Evolutionary conservation across 1,140 invertebrate genomes (phyloP), one percentile per base, ranked within the genome.

Genomic region (Matsumurasca onukii): DNA sequence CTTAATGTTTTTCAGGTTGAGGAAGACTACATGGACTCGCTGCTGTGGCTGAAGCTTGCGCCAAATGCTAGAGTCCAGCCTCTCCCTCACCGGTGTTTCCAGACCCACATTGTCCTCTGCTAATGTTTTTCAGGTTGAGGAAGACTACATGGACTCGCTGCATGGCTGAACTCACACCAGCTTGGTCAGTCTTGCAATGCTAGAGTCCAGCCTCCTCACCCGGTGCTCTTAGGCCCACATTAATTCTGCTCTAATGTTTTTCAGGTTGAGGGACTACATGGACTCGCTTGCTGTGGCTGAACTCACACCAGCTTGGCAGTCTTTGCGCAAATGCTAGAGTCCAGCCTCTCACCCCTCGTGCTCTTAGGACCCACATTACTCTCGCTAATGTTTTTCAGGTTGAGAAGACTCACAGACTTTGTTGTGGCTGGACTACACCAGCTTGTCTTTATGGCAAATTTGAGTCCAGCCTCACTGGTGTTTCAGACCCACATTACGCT

Each of bases 61-160:
- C 76, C 77, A 79, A 79, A 57, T 87, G 69, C 76, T 81, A n/a
- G 74, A 75, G 27, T 75, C 71, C 66, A 84, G 82, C 75, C 75
- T 81, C 61, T 29, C 79, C 85, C 15, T 88, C 88, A 51, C n/a
- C n/a, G n/a, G 77, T 95, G 2, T 82, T 94, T 20, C 88, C 88
- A 3, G 79, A 86, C n/a, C 81, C 84, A 22, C 92, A 96, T 79
- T 86, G 90, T 52, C 80, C 82, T 75, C 92, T 93, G 24, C 82
- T 97, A n/a, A n/a, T n/a, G 91, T 95, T 76, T n/a, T 78, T 92
- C 72, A 81, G 93, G 78, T 76, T 96, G 45, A 76, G 55, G n/a
- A 85, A 88, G 66, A 80, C 94, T 31, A 91, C 89, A 0, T 91
- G 88, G 86, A 84, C 52, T 79, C 96, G 45, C 82, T 86, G 74